Evolutionary conservation across 2,888 invertebrate species (phyloP), one percentile per base, ranked within the genome.

Genomic region (Icerya purchasi): DNA sequence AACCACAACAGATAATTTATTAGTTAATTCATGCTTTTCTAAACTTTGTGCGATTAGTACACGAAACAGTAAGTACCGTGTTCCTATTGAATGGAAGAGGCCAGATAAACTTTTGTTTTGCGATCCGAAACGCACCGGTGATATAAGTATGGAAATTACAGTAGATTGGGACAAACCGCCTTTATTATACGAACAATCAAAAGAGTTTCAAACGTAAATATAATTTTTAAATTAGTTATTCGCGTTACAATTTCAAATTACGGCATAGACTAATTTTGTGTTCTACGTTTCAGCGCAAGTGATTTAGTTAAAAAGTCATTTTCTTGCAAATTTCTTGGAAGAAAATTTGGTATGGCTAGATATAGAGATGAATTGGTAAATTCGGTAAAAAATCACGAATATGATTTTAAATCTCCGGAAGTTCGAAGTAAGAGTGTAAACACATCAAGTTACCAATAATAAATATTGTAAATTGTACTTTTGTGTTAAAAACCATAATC

Each of bases 31-130:
- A 8, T 5, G 36, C 5, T 36, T 36, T 14, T 36, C 36, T 36
- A 36, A 36, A 14, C 14, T 36, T 8, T 36, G 36, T 36, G 36
- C 36, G 8, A 14, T 14, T 36, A 14, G 36, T 8, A 14, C 14
- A 8, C 36, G 61, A 20, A 67, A 82, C 63, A 76, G 83, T 65
- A 85, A 85, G 70, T 79, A 81, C 25, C 78, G 80, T 66, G 72
- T 85, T 49, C 82, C 84, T 71, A 81, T 88, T 54, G 82, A 83
- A 75, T 88, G 87, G 87, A 76, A 79, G 3, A 76, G 80, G 24
- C 88, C 88, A 0, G 78, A 78, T 24, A 81, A 81, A 69, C 75
- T 85, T 21, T 74, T 80, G 0, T 76, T 78, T 54, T 77, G 76
- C 62, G 77, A 79, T 66, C 79, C 85, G 0, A 76, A 77, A 66